phyloP scores from a whole-genome alignment of 1,140 invertebrate species.

The Zaprionus ornatus region DNA sequence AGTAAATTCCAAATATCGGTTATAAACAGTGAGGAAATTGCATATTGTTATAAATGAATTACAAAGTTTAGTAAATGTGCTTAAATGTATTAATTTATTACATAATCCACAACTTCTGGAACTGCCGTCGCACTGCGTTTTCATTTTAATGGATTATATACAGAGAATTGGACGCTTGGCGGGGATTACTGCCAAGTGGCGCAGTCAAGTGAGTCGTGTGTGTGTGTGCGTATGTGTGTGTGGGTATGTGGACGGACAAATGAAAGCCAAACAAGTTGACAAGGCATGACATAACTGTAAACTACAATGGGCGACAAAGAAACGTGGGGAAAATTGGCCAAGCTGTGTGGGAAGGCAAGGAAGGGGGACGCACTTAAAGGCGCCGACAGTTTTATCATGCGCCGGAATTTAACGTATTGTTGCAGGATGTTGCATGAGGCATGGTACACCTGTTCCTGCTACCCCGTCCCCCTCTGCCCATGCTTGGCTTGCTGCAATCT shows the following conservation, averaged over 20 bases:
- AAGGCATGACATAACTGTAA: conserved; percentile 62
- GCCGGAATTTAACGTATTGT: conserved; percentile 58
- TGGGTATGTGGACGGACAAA: conserved; percentile 63
- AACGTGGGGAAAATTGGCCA: neutral
- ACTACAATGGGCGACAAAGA: conserved; percentile 27
- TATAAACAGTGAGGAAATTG: no score
- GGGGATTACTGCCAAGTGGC: conserved; percentile 30
- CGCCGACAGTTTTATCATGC: conserved; percentile 67
- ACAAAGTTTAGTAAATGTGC: no score
- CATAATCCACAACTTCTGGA: neutral
- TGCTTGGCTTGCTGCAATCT: conserved; percentile 28
- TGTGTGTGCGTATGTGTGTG: conserved; percentile 55
- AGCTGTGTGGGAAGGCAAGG: neutral
- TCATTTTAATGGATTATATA: conserved; percentile 70
- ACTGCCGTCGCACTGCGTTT: conserved; percentile 24
- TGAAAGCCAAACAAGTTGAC: conserved; percentile 76
- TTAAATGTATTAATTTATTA: no score
- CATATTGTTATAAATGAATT: no score
- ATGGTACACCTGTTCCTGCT: neutral
- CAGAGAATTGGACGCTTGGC: conserved; percentile 53
- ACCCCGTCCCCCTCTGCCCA: conserved; percentile 11
- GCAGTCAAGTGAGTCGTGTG: conserved; percentile 40
- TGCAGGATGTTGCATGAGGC: conserved; percentile 12
- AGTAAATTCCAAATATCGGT: no score
- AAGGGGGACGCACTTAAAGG: neutral